Percentiles rank a stretch among this genome's conserved stretches.
phyloP scores from a whole-genome alignment of 2,113 vertebrate species.

The Arvicanthis niloticus region DNA sequence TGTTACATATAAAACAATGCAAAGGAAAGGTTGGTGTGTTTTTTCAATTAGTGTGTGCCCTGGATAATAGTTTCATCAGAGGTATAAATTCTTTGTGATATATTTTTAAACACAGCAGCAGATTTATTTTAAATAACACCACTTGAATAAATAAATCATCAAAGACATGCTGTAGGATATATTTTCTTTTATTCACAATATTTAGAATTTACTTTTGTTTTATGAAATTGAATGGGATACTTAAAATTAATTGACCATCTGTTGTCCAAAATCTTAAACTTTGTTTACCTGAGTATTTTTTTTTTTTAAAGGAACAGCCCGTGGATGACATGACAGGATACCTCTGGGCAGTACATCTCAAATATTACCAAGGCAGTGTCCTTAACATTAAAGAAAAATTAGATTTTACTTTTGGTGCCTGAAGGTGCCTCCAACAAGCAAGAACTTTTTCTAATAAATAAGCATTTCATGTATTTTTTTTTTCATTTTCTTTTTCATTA shows the following conservation, averaged over 20 bases:
- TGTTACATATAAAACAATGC: slow-evolving; percentile 29
- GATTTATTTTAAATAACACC: slow-evolving; percentile 27
- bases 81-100: slow-evolving; percentile 52
- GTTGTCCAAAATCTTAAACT: not conserved
- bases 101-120: slow-evolving; percentile 52
- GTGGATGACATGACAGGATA: not conserved
- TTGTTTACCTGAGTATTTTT: not conserved
- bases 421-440: not conserved
- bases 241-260: slow-evolving; percentile 18
- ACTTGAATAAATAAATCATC: slow-evolving; percentile 49
- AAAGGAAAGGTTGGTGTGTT: not conserved
- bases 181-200: slow-evolving; percentile 40
- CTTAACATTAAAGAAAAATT: not conserved
- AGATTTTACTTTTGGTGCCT: not conserved
- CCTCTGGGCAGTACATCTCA: not conserved
- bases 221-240: slow-evolving; percentile 1
- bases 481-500: not conserved
- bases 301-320: slow-evolving; percentile 21
- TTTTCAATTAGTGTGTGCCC: slow-evolving; percentile 43
- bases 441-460: slow-evolving; percentile 4
- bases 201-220: slow-evolving; percentile 56
- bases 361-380: not conserved
- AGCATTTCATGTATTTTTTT: not conserved
- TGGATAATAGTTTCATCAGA: not conserved
- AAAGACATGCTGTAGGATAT: slow-evolving; percentile 29